Percentiles rank a stretch among this genome's conserved stretches.
phyloP scores from a whole-genome alignment of 2,113 vertebrate genomes.

The Saguinus midas region DNA sequence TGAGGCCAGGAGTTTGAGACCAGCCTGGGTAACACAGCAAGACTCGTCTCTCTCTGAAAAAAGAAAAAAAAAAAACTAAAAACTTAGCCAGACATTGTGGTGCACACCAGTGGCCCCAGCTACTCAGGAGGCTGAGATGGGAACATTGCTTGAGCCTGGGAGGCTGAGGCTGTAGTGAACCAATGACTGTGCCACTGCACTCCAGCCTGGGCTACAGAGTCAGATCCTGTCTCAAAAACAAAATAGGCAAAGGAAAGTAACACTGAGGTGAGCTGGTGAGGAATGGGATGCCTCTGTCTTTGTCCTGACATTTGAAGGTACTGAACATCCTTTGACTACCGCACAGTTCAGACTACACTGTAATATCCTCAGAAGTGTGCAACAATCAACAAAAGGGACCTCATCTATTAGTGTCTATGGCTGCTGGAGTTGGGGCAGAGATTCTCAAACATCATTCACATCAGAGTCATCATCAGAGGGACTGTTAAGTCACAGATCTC shows the following conservation, averaged over 20 bases:
- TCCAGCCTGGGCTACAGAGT: too few relatives aligned
- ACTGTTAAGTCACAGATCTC: background rate
- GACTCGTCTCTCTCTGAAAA: too few relatives aligned
- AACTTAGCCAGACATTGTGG: too few relatives aligned
- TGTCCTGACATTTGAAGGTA: background rate
- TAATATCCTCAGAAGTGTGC: background rate
- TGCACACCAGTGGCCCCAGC: too few relatives aligned
- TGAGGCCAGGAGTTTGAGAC: too few relatives aligned
- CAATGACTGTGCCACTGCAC: too few relatives aligned
- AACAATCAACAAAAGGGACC: background rate
- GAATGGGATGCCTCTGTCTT: background rate
- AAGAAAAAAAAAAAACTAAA: too few relatives aligned
- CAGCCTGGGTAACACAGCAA: too few relatives aligned
- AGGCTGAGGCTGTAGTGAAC: too few relatives aligned
- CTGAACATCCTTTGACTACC: background rate
- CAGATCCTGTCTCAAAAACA: too few relatives aligned
- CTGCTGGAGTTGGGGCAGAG: background rate
- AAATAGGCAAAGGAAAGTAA: background rate
- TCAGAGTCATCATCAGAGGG: background rate
- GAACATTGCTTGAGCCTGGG: too few relatives aligned
- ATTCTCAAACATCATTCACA: background rate
- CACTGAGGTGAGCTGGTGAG: background rate
- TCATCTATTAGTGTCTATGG: accelerated
- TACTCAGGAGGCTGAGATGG: too few relatives aligned
- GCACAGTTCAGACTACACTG: accelerated